Conservation (phyloP, 2,797 vertebrate species). For the Acestrorhynchus altus region DNA sequence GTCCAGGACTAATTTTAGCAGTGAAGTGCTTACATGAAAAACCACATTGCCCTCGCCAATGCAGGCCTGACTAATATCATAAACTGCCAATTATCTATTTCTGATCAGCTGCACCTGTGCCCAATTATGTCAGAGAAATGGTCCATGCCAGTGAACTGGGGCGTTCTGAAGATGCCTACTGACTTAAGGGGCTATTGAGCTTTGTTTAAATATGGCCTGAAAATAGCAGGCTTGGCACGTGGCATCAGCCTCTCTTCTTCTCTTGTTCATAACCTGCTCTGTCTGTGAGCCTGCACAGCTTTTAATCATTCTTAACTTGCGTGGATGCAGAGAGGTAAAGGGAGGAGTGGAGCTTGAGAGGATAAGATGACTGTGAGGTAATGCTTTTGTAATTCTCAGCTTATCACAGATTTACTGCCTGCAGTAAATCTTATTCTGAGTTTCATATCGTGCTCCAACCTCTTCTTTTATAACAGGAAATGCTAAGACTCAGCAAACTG, state of each 20-base stretch:
- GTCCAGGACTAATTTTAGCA: constrained; percentile 46
- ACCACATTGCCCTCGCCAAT: constrained; percentile 36
- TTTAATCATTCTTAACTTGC: constrained; percentile 33
- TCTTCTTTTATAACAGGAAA: constrained; percentile 42
- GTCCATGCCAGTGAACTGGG: constrained; percentile 65
- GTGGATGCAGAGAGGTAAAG: constrained; percentile 31
- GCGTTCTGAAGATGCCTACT: constrained; percentile 68
- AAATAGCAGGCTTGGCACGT: constrained; percentile 20
- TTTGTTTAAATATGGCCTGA: constrained; percentile 40
- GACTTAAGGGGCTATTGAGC: constrained; percentile 32
- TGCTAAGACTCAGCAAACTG: constrained; percentile 10
- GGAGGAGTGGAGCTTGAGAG: constrained; percentile 34
- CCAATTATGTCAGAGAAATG: constrained; percentile 77
- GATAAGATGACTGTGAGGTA: constrained; percentile 4
- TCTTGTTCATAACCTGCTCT: constrained; percentile 31
- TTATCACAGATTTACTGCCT: constrained; percentile 68
- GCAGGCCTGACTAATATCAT: constrained; percentile 50
- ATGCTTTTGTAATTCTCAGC: constrained; percentile 62
- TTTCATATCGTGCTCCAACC: constrained; percentile 61
- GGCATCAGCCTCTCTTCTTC: constrained; percentile 20
- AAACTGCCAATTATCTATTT: constrained; percentile 68
- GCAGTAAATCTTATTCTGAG: constrained; percentile 63
- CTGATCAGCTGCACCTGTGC: constrained; percentile 75
- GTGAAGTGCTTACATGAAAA: constrained; percentile 23
- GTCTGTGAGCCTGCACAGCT: constrained; percentile 6